Percentiles rank a stretch among this genome's conserved stretches.
Evolutionary conservation across 1,140 invertebrate genomes (phyloP).

Genomic region (Heliconius nattereri): DNA sequence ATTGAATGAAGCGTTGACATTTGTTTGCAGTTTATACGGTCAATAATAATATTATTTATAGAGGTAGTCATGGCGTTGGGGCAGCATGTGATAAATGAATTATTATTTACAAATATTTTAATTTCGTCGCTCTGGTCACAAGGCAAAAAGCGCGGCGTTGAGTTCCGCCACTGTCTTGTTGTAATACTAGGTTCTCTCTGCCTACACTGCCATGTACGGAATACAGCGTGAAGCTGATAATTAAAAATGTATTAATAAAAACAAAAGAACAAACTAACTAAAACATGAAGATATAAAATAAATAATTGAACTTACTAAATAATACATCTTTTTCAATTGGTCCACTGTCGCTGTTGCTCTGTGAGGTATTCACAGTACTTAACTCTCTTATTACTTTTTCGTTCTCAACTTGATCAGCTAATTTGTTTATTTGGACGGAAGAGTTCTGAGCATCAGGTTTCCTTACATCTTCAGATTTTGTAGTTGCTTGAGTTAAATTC

Average conservation of each 20-base stretch:
- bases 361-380: neutral
- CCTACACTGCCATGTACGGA: no score
- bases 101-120: no score
- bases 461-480: slow-evolving; percentile 26
- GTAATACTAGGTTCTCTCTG: no score
- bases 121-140: no score
- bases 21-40: neutral
- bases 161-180: no score
- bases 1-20: neutral
- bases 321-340: slow-evolving; percentile 29
- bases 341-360: slow-evolving; percentile 25
- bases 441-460: slow-evolving; percentile 38
- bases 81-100: no score
- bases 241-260: no score
- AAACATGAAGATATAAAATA: slow-evolving; percentile 1
- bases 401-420: slow-evolving; percentile 25
- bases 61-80: no score
- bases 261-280: neutral
- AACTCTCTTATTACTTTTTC: slow-evolving; percentile 22
- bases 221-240: no score
- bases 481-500: slow-evolving; percentile 24
- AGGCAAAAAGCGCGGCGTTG: no score
- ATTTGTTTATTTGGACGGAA: slow-evolving; percentile 24
- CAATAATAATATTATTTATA: neutral
- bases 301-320: neutral